Conservation (phyloP, 2,888 invertebrate species). For the Ametastegia equiseti region DNA sequence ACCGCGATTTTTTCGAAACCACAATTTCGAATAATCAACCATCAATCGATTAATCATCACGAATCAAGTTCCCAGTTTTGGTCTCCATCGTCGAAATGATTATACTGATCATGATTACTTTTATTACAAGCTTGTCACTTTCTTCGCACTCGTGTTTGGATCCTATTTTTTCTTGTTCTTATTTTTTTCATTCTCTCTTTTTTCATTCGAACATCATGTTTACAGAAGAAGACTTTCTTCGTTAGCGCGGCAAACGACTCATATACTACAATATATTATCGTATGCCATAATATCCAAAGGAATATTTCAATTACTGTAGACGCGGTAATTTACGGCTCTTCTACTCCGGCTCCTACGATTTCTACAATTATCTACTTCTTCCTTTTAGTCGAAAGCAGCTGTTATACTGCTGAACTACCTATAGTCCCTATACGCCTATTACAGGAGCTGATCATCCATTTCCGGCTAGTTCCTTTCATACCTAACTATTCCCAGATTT, state of each 20-base stretch:
- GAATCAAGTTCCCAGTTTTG: too few relatives aligned
- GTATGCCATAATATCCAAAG: slow-evolving; percentile 8
- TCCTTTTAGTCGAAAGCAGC: neutral
- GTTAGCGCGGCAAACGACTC: neutral
- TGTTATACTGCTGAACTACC: neutral
- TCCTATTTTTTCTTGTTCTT: too few relatives aligned
- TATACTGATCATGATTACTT: too few relatives aligned
- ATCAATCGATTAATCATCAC: too few relatives aligned
- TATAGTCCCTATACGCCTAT: neutral
- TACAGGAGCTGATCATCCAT: slow-evolving; percentile 2
- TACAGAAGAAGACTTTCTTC: neutral
- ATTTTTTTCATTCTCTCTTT: neutral
- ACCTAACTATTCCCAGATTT: neutral
- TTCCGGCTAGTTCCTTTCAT: neutral
- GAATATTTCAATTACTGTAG: slow-evolving; percentile 39
- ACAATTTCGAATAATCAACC: too few relatives aligned
- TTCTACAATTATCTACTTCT: neutral
- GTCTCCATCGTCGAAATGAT: too few relatives aligned
- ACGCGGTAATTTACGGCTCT: slow-evolving; percentile 18
- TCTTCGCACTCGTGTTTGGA: too few relatives aligned
- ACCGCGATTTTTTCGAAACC: too few relatives aligned
- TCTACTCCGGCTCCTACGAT: neutral
- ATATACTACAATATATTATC: neutral
- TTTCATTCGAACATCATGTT: neutral
- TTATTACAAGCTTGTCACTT: too few relatives aligned